These are phyloP conservation scores for Penaeus indicus DNA, from an alignment of 1,140 invertebrate species.

Conservation along the genomic window DNA sequence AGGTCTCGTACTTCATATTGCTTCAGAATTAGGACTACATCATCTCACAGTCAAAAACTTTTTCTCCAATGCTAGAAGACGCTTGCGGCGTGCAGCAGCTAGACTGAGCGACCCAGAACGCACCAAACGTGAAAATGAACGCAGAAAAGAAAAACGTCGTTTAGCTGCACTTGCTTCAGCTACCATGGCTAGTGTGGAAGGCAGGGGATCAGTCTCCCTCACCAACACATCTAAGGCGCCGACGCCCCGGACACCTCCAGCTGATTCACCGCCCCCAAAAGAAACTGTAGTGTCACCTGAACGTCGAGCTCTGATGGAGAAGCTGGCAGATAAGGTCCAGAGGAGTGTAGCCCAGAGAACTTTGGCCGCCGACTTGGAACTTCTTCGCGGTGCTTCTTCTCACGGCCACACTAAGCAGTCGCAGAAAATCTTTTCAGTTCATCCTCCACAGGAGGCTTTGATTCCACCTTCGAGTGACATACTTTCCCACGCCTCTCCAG, in stretches of 20 bases:
- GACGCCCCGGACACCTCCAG: background rate
- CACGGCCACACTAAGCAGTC: background rate
- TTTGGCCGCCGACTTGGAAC: conserved; percentile 44
- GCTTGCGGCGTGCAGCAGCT: conserved; percentile 60
- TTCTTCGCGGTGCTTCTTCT: background rate
- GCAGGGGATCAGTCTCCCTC: background rate
- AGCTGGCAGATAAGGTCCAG: conserved; percentile 65
- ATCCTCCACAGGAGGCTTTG: background rate
- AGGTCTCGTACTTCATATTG: conserved; percentile 63
- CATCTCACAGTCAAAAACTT: conserved; percentile 66
- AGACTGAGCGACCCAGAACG: conserved; percentile 61
- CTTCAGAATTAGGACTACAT: conserved; percentile 61
- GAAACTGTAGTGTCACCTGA: conserved; percentile 54
- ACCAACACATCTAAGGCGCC: background rate
- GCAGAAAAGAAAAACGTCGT: conserved; percentile 62
- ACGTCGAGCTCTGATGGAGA: conserved; percentile 63
- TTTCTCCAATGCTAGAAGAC: conserved; percentile 59
- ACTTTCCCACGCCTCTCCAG: background rate
- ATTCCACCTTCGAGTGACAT: background rate
- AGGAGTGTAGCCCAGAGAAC: conserved; percentile 59
- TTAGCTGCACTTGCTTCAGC: conserved; percentile 54
- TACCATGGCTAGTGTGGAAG: background rate
- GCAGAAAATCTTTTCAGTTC: background rate
- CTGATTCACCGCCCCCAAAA: conserved; percentile 35
- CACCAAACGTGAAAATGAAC: conserved; percentile 61